Conservation (phyloP, 2,888 invertebrate genomes). For the Meganola albula region DNA sequence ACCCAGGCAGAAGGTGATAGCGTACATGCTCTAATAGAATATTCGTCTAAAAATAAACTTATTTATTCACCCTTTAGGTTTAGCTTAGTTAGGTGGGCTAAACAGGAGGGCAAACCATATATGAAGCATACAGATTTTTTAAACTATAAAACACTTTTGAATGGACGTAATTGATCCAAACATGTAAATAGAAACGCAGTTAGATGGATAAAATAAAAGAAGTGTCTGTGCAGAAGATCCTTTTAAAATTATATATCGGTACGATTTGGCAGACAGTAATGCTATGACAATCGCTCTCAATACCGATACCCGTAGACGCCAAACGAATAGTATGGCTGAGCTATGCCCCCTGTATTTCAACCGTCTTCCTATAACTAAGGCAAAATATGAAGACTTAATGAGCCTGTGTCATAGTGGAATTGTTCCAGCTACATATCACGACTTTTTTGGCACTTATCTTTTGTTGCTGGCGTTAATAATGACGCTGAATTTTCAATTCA, state of each 20-base stretch:
- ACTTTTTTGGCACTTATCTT: not conserved
- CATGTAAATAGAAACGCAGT: not conserved
- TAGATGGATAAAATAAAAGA: constrained; percentile 3
- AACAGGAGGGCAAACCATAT: constrained; percentile 5
- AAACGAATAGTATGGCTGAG: not conserved
- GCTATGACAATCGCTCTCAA: not conserved
- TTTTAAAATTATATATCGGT: not conserved
- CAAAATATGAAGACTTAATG: not conserved
- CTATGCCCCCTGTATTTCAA: too few species aligned
- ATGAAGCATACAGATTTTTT: constrained; percentile 1
- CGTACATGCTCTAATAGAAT: constrained; percentile 25
- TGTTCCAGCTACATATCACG: constrained; percentile 1
- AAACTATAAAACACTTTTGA: constrained; percentile 1
- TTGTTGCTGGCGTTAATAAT: not conserved
- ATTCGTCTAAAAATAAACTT: constrained; percentile 9
- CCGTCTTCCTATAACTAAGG: not conserved
- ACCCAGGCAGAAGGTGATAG: constrained; percentile 27
- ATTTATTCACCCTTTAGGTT: constrained; percentile 12
- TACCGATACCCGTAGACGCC: not conserved
- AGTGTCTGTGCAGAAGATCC: not conserved
- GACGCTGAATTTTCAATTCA: not conserved
- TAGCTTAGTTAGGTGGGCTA: constrained; percentile 6
- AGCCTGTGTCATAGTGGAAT: not conserved
- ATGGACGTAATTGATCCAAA: constrained; percentile 3
- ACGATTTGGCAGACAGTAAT: constrained; percentile 1